phyloP scores from a whole-genome alignment of 1,140 invertebrate species.

The Phenacoccus solenopsis region DNA sequence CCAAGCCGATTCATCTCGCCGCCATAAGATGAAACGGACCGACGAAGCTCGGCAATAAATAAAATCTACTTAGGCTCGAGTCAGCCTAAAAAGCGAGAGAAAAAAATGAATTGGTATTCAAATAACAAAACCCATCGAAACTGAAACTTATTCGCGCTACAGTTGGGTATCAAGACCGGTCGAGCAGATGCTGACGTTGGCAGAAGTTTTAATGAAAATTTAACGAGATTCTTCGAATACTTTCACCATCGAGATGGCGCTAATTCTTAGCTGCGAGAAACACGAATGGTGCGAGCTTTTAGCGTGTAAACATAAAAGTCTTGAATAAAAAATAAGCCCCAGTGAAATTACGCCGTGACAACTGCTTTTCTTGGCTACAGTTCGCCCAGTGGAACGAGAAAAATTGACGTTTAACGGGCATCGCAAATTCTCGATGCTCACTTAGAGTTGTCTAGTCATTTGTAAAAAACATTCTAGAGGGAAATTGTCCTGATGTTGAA shows the following conservation, averaged over 20 bases:
- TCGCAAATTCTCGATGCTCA: not conserved
- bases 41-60: no score
- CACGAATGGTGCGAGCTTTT: no score
- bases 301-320: no score
- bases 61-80: no score
- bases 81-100: no score
- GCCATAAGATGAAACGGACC: no score
- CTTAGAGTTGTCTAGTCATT: not conserved
- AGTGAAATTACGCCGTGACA: not conserved
- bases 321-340: no score
- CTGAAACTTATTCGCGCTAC: not conserved
- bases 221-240: not conserved
- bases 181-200: not conserved
- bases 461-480: not conserved
- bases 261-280: no score
- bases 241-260: not conserved
- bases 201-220: not conserved
- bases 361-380: not conserved
- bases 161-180: no score
- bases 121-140: not conserved
- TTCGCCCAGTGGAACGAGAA: not conserved
- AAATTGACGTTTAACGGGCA: not conserved
- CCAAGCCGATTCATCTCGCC: no score
- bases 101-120: not conserved
- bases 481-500: not conserved